Conservation (phyloP, 2,797 vertebrate species). For the Taenioides sp. region DNA sequence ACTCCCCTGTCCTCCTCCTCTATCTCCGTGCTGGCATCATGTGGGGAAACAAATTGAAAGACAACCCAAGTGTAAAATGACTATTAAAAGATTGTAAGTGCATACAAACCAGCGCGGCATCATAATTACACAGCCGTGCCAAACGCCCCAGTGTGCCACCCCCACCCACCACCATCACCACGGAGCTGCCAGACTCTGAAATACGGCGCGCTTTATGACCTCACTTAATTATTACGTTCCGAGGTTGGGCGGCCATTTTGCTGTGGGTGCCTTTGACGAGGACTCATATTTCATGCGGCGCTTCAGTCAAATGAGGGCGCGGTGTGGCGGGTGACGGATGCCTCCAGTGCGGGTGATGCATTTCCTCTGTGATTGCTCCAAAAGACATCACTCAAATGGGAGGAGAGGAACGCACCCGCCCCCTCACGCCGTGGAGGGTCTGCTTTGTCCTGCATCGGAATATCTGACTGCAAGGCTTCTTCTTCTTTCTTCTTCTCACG, state of each 20-base stretch:
- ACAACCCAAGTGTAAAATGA: slow-evolving; percentile 68
- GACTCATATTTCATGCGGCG: slow-evolving; percentile 65
- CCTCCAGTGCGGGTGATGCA: slow-evolving; percentile 69
- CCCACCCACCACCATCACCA: slow-evolving; percentile 42
- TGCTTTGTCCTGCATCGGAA: slow-evolving; percentile 28
- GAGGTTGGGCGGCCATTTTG: slow-evolving; percentile 34
- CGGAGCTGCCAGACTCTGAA: slow-evolving; percentile 48
- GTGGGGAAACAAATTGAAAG: slow-evolving; percentile 66
- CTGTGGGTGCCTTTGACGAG: slow-evolving; percentile 60
- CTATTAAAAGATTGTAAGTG: slow-evolving; percentile 57
- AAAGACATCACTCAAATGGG: slow-evolving; percentile 68
- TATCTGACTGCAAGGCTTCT: neutral
- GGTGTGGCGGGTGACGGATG: slow-evolving; percentile 65
- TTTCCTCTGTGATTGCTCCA: slow-evolving; percentile 71
- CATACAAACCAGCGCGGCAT: slow-evolving; percentile 51
- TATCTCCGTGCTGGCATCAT: slow-evolving; percentile 47
- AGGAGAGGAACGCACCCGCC: slow-evolving; percentile 58
- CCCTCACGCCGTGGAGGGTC: slow-evolving; percentile 62
- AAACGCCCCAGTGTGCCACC: slow-evolving; percentile 39
- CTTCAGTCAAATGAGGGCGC: slow-evolving; percentile 73
- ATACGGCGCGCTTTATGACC: slow-evolving; percentile 58
- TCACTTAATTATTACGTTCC: slow-evolving; percentile 67
- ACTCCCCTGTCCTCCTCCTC: slow-evolving; percentile 17
- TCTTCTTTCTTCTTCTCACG: too few relatives aligned
- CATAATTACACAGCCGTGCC: slow-evolving; percentile 51